A percentile compares a stretch with the other conserved stretches of the same genome.
These are phyloP conservation scores for Dorcus parallelipipedus DNA, from an alignment of 2,888 invertebrate genomes.

Conservation along the genomic window DNA sequence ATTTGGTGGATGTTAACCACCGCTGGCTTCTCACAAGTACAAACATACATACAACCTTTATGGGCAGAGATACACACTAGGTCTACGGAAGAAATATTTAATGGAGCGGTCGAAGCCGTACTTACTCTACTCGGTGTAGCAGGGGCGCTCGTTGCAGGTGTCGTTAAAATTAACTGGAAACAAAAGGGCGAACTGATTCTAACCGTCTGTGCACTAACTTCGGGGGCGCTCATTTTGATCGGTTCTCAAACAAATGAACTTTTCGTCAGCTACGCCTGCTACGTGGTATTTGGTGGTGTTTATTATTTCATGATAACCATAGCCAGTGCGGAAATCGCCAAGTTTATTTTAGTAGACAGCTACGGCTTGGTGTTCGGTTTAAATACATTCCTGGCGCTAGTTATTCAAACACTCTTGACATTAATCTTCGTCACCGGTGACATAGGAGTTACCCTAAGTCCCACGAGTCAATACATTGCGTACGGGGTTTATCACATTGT, in stretches of 20 bases:
- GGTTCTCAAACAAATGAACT: conserved; percentile 40
- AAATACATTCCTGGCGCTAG: conserved; percentile 78
- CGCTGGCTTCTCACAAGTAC: conserved; percentile 69
- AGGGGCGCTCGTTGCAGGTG: conserved; percentile 57
- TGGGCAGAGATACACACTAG: conserved; percentile 66
- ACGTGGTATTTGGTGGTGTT: conserved; percentile 70
- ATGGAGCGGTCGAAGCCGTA: conserved; percentile 77
- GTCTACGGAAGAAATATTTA: conserved; percentile 27
- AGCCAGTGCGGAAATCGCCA: conserved; percentile 84
- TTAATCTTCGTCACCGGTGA: conserved; percentile 54
- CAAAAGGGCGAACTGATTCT: conserved; percentile 50
- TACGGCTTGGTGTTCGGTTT: conserved; percentile 89
- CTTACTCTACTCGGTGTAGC: conserved; percentile 66
- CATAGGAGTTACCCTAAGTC: conserved; percentile 50
- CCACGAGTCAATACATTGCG: conserved; percentile 63
- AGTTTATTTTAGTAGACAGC: conserved; percentile 74
- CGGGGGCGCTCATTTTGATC: conserved; percentile 55
- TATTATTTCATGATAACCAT: conserved; percentile 80
- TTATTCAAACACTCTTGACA: conserved; percentile 76
- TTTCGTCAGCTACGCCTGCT: conserved; percentile 70
- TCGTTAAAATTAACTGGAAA: conserved; percentile 48
- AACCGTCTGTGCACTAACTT: conserved; percentile 52
- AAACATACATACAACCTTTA: conserved; percentile 77
- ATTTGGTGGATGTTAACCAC: conserved; percentile 76
- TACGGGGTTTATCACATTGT: conserved; percentile 67